These are phyloP conservation scores for Myotis brandtii DNA, from an alignment of 2,113 vertebrate species.

Conservation along the genomic window DNA sequence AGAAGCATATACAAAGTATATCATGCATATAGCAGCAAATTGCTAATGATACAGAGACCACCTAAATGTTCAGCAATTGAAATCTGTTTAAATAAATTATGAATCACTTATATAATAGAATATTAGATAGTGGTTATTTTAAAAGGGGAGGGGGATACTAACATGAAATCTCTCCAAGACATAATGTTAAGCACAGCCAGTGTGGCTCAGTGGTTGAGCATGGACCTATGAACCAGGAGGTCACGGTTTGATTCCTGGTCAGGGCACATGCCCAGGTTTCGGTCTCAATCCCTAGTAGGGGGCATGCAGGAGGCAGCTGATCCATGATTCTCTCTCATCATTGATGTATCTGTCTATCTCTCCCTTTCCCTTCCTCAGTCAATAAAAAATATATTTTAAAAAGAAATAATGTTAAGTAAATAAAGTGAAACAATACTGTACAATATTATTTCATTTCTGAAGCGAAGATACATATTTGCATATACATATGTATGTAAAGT, in stretches of 20 bases:
- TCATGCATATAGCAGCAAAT: not conserved
- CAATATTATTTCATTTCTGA: not conserved
- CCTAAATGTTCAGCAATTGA: not conserved
- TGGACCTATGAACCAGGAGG: no score
- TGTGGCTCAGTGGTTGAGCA: no score
- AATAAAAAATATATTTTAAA: no score
- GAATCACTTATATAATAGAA: not conserved
- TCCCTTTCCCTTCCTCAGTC: no score
- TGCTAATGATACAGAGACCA: not conserved
- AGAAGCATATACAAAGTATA: not conserved
- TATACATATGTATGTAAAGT: not conserved
- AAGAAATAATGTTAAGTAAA: not conserved
- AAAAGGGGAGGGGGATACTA: not conserved
- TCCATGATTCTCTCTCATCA: no score
- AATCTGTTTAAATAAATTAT: conserved; percentile 16
- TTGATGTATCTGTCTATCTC: no score
- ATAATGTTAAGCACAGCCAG: not conserved
- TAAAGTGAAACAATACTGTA: not conserved
- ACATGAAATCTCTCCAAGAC: not conserved
- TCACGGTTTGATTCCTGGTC: no score
- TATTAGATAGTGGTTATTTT: not conserved
- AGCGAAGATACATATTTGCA: not conserved
- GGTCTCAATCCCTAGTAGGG: no score
- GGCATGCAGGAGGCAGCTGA: no score
- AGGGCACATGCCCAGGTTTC: no score